Evolutionary conservation across 1,140 invertebrate genomes (phyloP).

Genomic region (Geopemphigus sp.): DNA sequence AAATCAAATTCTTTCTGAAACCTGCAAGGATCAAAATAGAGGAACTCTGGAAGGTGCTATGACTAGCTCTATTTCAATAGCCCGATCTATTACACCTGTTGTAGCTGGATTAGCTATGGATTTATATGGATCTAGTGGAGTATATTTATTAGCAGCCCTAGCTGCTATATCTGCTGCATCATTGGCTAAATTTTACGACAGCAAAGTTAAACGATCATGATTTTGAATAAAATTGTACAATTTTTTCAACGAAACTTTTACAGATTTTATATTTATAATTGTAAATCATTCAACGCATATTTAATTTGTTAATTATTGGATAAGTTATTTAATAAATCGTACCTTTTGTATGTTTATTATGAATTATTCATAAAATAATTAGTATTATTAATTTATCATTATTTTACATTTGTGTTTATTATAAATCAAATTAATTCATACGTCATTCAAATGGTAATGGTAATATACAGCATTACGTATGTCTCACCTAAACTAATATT

Average conservation of each 20-base stretch:
- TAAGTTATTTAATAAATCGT: no score
- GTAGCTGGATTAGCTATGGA: constrained; percentile 25
- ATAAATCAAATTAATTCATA: no score
- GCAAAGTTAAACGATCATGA: constrained; percentile 16
- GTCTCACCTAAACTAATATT: no score
- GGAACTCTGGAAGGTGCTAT: constrained; percentile 38
- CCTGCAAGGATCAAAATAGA: constrained; percentile 20
- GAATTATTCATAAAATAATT: no score
- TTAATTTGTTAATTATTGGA: no score
- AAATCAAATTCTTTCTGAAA: constrained; percentile 36
- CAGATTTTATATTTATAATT: constrained; percentile 1
- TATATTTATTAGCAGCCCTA: constrained; percentile 2
- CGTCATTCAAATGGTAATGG: no score
- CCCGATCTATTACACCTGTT: constrained; percentile 32
- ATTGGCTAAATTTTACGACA: constrained; percentile 28
- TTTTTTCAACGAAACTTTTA: no score
- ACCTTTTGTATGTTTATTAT: no score
- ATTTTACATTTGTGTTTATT: no score
- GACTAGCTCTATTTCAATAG: constrained; percentile 11
- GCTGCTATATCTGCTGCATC: constrained; percentile 38
- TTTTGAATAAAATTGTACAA: neutral
- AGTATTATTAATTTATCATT: no score
- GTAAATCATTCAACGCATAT: neutral
- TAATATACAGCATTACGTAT: no score
- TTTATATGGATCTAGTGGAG: constrained; percentile 32